Evolutionary conservation across 2,113 vertebrate species (phyloP).

Genomic region (Microtus oregoni): DNA sequence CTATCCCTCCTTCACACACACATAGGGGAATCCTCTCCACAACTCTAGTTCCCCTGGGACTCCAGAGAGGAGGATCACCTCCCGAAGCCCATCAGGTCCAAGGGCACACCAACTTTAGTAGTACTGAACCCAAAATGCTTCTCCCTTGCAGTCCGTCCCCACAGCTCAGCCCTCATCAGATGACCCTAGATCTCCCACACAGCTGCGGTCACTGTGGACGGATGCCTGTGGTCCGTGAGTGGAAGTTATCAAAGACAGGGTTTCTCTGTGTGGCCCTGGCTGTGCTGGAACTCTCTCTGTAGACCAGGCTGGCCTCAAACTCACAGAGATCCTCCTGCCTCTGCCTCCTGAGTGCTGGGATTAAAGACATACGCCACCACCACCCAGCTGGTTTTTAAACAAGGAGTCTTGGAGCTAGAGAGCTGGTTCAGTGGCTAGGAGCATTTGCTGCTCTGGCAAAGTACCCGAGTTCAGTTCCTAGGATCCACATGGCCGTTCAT

Average conservation of each 20-base stretch:
- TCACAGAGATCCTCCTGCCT: no score
- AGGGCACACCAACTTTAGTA: not conserved
- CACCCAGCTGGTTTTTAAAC: not conserved
- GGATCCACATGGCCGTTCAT: not conserved
- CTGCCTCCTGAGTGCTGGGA: no score
- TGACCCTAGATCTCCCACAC: not conserved
- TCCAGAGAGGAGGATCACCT: not conserved
- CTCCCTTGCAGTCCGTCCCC: not conserved
- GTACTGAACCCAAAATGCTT: not conserved
- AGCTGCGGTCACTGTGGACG: no score
- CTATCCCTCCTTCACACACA: rapidly evolving
- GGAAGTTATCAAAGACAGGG: no score
- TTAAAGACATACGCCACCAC: no score
- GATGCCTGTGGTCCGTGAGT: not conserved
- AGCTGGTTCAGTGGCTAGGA: not conserved
- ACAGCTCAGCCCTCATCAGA: not conserved
- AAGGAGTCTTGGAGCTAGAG: not conserved
- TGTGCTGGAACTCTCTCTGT: no score
- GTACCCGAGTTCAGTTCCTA: not conserved
- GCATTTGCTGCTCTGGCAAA: not conserved
- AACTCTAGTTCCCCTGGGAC: not conserved
- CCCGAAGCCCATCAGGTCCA: not conserved
- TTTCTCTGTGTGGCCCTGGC: no score
- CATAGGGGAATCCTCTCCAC: not conserved
- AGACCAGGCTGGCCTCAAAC: no score